phyloP scores from a whole-genome alignment of 37 sponge, comb jelly and placozoan genomes.

The Lycopodina hypogea region DNA sequence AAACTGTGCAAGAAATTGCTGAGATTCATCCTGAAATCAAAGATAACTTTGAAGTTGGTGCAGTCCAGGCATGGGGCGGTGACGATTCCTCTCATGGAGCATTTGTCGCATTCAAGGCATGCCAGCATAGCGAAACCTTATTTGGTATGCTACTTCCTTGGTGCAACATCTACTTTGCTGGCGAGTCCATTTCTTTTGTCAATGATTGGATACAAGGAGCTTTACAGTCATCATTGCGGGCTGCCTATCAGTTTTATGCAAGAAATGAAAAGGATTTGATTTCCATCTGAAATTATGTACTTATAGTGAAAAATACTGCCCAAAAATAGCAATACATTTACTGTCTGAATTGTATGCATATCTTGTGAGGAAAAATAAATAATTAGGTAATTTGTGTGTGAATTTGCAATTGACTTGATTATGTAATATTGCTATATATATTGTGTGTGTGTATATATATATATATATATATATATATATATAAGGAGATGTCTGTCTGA shows the following conservation, averaged over 20 bases:
- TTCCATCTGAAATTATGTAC: too few species aligned
- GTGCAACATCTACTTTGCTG: conserved; percentile 58
- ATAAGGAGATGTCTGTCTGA: too few species aligned
- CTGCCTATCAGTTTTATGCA: conserved; percentile 65
- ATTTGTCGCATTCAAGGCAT: conserved; percentile 33
- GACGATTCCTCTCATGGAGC: conserved; percentile 50
- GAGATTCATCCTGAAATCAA: conserved; percentile 53
- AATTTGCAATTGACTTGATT: too few species aligned
- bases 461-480: too few species aligned
- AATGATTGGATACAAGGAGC: conserved; percentile 78
- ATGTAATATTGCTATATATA: too few species aligned
- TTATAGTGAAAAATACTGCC: too few species aligned
- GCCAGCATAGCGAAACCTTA: conserved; percentile 2
- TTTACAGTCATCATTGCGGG: conserved; percentile 56
- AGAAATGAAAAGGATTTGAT: too few species aligned
- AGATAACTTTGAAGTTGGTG: conserved; percentile 33
- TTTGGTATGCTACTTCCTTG: conserved; percentile 18
- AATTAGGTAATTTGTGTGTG: too few species aligned
- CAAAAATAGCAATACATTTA: too few species aligned
- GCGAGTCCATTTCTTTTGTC: conserved; percentile 59
- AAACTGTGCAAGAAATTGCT: conserved; percentile 38
- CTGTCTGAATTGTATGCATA: too few species aligned
- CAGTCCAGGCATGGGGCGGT: conserved; percentile 48
- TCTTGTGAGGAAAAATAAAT: too few species aligned
- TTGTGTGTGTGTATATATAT: too few species aligned